phyloP scores from a whole-genome alignment of 2,888 invertebrate species.

The Caradrina clavipalpis region DNA sequence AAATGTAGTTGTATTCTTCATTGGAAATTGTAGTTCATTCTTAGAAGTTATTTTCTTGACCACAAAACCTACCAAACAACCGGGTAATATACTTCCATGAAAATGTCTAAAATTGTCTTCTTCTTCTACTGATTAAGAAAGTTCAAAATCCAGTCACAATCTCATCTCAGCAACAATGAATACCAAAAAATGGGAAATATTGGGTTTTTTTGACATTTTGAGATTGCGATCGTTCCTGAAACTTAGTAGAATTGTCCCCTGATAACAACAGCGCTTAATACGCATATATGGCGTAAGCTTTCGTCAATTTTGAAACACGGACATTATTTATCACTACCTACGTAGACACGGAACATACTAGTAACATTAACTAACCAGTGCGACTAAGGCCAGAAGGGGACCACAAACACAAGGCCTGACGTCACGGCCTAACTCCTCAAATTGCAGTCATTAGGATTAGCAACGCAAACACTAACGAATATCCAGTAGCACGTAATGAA shows the following conservation, averaged over 20 bases:
- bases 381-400: slow-evolving; percentile 22
- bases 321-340: background rate
- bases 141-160: too few relatives aligned
- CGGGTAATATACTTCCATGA: background rate
- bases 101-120: background rate
- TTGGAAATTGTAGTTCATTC: slow-evolving; percentile 9
- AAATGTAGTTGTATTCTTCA: slow-evolving; percentile 53
- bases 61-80: background rate
- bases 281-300: too few relatives aligned
- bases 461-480: slow-evolving; percentile 36
- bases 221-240: too few relatives aligned
- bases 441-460: slow-evolving; percentile 62
- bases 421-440: slow-evolving; percentile 47
- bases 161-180: too few relatives aligned
- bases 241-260: too few relatives aligned
- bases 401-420: slow-evolving; percentile 40
- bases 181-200: too few relatives aligned
- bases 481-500: slow-evolving; percentile 55
- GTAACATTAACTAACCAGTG: slow-evolving; percentile 43
- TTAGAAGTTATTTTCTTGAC: background rate
- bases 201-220: too few relatives aligned
- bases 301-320: too few relatives aligned
- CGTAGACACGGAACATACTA: background rate
- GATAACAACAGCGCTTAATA: too few relatives aligned
- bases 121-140: too few relatives aligned